phyloP scores from a whole-genome alignment of 2,113 vertebrate species.

The Amphiprion ocellaris region DNA sequence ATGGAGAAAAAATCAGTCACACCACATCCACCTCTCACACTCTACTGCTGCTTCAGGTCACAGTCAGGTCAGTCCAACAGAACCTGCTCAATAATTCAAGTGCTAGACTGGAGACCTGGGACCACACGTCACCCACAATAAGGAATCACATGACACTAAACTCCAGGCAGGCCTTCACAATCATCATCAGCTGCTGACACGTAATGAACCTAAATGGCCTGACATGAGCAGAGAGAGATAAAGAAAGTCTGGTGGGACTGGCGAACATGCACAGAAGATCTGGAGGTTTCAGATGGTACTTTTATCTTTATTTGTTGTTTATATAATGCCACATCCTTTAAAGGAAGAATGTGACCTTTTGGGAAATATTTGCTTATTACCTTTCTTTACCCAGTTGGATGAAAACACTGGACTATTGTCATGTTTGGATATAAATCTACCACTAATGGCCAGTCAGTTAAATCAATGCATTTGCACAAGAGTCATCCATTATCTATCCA shows the following conservation, averaged over 20 bases:
- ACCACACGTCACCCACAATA: conserved; percentile 56
- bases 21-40: conserved; percentile 34
- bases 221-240: conserved; percentile 63
- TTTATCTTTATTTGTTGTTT: conserved; percentile 11
- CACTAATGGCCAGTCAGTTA: too few relatives aligned
- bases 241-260: conserved; percentile 27
- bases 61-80: conserved; percentile 57
- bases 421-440: background rate
- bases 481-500: too few relatives aligned
- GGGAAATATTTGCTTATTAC: background rate
- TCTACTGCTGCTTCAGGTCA: conserved; percentile 35
- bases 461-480: too few relatives aligned
- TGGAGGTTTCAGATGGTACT: conserved; percentile 2
- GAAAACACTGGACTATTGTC: background rate
- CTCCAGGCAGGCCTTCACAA: conserved; percentile 49
- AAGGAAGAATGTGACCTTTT: conserved; percentile 6
- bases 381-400: conserved; percentile 1
- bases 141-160: conserved; percentile 50
- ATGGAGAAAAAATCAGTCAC: conserved; percentile 39
- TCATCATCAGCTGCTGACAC: conserved; percentile 42
- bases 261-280: background rate
- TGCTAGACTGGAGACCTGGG: conserved; percentile 34
- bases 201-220: conserved; percentile 67
- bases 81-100: conserved; percentile 71
- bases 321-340: background rate